Base-by-base conservation (phyloP, 2,113 vertebrate genomes). In the Eurystomus gularis region DNA sequence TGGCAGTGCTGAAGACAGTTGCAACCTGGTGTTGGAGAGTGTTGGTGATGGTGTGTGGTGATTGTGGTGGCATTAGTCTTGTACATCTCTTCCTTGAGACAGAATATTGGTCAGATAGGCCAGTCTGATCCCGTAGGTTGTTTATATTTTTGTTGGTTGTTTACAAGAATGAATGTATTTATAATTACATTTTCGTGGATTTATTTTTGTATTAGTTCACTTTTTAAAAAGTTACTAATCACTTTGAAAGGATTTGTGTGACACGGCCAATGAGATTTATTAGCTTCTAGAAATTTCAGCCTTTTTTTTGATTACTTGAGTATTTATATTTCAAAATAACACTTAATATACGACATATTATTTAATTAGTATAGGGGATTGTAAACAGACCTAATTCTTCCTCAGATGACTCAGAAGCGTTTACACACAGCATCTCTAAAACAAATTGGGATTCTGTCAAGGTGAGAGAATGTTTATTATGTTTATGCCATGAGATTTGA, bases 1-100 rank as follows among this genome's bases (percentile, higher is more conserved):
- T 39, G 21, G 2, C 6, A 72, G 24, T 10, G 17, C 23, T 39
- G 13, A 48, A 65, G 7, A 4, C 3, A 25, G 14, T 29, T 65
- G 13, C 15, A 69, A 9, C 2, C 13, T 60, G 29, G 12, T 49
- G 7, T 44, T 25, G 10, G 21, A 35, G 2, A 31, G 12, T 18
- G 9, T 61, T 40, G 9, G 19, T 49, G 28, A 20, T 18, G 18
- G 4, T 46, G 5, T 35, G 33, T 29, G 28, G 7, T 46, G 15
- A 35, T 2, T 29, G 15, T 57, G 18, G 4, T 35, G 13, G 7
- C n/a, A 54, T 0, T 0, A 46, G 17, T 54, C 24, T n/a, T 68
- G 23, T 40, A 1, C 33, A 25, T 15, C 42, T 35, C 13, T 28
- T 80, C 9, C 57, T 33, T 42, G 23, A 29, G 17, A 48, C 6